phyloP scores from a whole-genome alignment of 2,888 invertebrate genomes.

The Drosophila putrida region DNA sequence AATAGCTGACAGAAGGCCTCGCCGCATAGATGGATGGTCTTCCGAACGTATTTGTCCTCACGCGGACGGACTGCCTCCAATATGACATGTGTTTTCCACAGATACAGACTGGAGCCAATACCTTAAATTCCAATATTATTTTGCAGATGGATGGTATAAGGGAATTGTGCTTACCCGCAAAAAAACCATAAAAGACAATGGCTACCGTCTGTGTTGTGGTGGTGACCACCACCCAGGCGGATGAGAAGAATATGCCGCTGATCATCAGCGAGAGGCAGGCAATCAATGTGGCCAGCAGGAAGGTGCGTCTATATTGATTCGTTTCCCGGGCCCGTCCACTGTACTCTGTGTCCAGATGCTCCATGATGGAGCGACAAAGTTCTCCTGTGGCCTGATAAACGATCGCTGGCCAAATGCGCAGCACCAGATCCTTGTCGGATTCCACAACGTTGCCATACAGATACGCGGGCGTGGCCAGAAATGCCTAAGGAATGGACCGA shows the following conservation, averaged over 20 bases:
- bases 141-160: background rate
- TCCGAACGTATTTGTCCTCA: conserved; percentile 84
- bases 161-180: conserved; percentile 76
- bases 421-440: conserved; percentile 83
- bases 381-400: conserved; percentile 84
- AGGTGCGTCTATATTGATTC: conserved; percentile 79
- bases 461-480: conserved; percentile 84
- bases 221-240: conserved; percentile 84
- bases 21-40: conserved; percentile 84
- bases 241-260: conserved; percentile 84
- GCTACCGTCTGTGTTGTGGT: conserved; percentile 84
- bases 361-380: conserved; percentile 84
- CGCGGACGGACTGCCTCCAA: conserved; percentile 85
- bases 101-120: conserved; percentile 83
- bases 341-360: conserved; percentile 83
- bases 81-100: conserved; percentile 84
- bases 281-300: conserved; percentile 82
- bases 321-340: conserved; percentile 81
- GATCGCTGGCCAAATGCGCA: conserved; percentile 85
- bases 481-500: conserved; percentile 72
- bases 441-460: conserved; percentile 85
- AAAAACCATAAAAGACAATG: conserved; percentile 84
- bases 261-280: conserved; percentile 83
- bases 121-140: conserved; percentile 59
- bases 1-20: conserved; percentile 85